Conservation (phyloP, 2,113 vertebrate species). For the Genyomyrus donnyi region DNA sequence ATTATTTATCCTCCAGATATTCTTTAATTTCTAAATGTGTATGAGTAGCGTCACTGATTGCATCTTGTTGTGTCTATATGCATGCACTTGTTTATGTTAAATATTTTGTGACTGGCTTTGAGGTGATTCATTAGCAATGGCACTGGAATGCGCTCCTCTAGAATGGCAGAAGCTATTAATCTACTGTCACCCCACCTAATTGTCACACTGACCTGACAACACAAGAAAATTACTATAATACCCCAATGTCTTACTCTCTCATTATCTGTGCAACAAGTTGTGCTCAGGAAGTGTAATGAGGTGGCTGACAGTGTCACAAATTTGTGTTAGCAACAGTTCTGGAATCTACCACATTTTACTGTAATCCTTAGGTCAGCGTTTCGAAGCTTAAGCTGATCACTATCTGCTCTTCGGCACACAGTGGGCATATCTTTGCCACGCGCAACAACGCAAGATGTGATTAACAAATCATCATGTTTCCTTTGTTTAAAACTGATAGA, state of each 20-base stretch:
- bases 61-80: neutral
- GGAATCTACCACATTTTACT: neutral
- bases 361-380: neutral
- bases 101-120: neutral
- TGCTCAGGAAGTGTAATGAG: neutral
- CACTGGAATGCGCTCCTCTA: neutral
- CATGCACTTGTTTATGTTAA: neutral
- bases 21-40: neutral
- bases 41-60: neutral
- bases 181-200: neutral
- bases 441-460: neutral
- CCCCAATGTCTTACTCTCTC: neutral
- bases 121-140: neutral
- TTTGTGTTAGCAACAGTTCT: neutral
- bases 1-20: neutral
- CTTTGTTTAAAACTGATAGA: neutral
- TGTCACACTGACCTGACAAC: neutral
- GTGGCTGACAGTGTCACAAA: neutral
- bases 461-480: conserved; percentile 3
- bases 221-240: neutral
- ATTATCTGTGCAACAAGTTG: neutral
- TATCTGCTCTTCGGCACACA: neutral
- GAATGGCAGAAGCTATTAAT: neutral
- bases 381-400: neutral
- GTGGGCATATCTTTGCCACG: neutral